Evolutionary conservation across 2,797 vertebrate species (phyloP).

Genomic region (Rhinatrema bivittatum): DNA sequence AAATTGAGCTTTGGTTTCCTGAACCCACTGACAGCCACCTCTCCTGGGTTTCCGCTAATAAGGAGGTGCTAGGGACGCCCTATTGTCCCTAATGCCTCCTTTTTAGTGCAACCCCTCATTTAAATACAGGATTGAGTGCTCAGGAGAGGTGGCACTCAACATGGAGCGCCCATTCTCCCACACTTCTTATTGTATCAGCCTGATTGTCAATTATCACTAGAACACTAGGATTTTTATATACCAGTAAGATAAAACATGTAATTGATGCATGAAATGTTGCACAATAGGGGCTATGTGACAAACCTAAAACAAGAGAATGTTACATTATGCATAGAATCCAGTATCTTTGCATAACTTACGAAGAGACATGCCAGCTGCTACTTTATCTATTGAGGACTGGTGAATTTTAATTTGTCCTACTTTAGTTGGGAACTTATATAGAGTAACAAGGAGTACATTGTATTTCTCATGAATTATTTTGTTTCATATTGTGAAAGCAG

Average conservation of each 20-base stretch:
- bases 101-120: too few relatives aligned
- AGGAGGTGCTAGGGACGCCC: too few relatives aligned
- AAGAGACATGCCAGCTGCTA: constrained; percentile 35
- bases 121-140: too few relatives aligned
- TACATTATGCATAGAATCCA: background rate
- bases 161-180: too few relatives aligned
- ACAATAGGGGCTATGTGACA: constrained; percentile 8
- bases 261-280: constrained; percentile 13
- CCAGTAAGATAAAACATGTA: constrained; percentile 5
- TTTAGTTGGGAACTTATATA: constrained; percentile 17
- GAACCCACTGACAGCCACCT: too few relatives aligned
- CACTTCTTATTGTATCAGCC: too few relatives aligned
- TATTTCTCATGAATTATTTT: constrained; percentile 21
- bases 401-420: constrained; percentile 36
- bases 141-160: too few relatives aligned
- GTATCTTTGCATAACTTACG: constrained; percentile 9
- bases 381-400: constrained; percentile 19
- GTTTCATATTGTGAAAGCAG: constrained; percentile 1
- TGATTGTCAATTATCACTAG: too few relatives aligned
- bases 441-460: constrained; percentile 29
- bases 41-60: too few relatives aligned
- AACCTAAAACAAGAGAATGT: constrained; percentile 1
- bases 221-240: too few relatives aligned
- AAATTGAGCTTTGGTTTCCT: too few relatives aligned
- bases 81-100: too few relatives aligned